Conservation (phyloP, 2,888 invertebrate species). For the Selenia dentaria region DNA sequence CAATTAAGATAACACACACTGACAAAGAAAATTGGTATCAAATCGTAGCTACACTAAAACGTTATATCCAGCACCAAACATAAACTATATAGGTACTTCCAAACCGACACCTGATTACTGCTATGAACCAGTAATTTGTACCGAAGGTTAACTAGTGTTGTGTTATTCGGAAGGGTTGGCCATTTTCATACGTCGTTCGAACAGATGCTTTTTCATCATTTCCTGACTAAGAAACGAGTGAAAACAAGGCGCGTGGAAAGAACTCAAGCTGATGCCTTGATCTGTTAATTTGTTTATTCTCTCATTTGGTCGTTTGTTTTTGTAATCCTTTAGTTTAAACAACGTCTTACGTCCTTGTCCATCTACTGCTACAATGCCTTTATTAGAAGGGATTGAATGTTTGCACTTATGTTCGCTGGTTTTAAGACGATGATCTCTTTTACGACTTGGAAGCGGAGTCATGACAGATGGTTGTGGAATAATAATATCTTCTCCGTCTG, state of each 20-base stretch:
- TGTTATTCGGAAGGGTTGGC: constrained; percentile 2
- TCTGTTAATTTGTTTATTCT: constrained; percentile 48
- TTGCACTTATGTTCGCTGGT: constrained; percentile 38
- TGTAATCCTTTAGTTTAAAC: constrained; percentile 50
- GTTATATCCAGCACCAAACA: constrained; percentile 32
- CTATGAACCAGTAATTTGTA: too few relatives aligned
- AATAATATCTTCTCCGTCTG: constrained; percentile 57
- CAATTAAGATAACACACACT: constrained; percentile 55
- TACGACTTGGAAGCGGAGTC: constrained; percentile 40
- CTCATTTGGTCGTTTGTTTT: constrained; percentile 55
- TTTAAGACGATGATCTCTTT: constrained; percentile 20
- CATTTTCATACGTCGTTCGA: constrained; percentile 36
- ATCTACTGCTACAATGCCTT: constrained; percentile 64
- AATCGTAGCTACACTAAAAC: too few relatives aligned
- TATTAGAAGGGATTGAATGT: constrained; percentile 60
- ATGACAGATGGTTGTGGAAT: constrained; percentile 54
- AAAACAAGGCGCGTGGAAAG: constrained; percentile 73
- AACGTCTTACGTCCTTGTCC: constrained; percentile 62
- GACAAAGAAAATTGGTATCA: background rate
- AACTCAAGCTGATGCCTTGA: constrained; percentile 68
- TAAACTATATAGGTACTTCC: background rate
- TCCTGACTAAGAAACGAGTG: constrained; percentile 66
- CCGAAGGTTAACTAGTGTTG: too few relatives aligned
- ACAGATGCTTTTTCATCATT: constrained; percentile 54
- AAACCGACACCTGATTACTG: too few relatives aligned